Conservation (phyloP, 1,140 invertebrate genomes). For the Cyphomyrmex costatus region DNA sequence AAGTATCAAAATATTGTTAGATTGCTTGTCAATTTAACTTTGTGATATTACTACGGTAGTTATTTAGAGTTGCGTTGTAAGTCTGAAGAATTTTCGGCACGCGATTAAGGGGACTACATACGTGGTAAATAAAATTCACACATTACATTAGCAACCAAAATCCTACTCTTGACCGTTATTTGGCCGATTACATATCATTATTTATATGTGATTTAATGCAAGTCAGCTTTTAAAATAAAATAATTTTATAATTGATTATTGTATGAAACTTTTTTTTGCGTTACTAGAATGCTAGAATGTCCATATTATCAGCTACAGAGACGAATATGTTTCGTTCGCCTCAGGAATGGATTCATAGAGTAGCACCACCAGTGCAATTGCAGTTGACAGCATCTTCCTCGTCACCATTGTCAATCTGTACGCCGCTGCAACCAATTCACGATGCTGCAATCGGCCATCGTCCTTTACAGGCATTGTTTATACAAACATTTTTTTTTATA, state of each 20-base stretch:
- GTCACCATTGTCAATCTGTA: slow-evolving; percentile 67
- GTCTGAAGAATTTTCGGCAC: too few species aligned
- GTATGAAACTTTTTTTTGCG: slow-evolving; percentile 30
- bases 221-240: background rate
- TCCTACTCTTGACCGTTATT: too few species aligned
- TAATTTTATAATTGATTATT: background rate
- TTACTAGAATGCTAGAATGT: slow-evolving; percentile 79
- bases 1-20: too few species aligned
- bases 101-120: too few species aligned
- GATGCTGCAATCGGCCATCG: slow-evolving; percentile 58
- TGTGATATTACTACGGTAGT: too few species aligned
- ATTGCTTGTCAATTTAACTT: too few species aligned
- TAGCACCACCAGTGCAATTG: slow-evolving; percentile 74
- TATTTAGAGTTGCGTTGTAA: too few species aligned
- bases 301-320: slow-evolving; percentile 77
- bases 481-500: background rate
- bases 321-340: slow-evolving; percentile 76
- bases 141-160: too few species aligned
- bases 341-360: slow-evolving; percentile 80
- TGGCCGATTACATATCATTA: too few species aligned
- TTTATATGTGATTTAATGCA: too few species aligned
- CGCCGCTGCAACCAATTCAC: slow-evolving; percentile 63
- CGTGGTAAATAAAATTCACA: too few species aligned
- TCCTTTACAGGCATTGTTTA: slow-evolving; percentile 60
- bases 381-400: slow-evolving; percentile 77